Evolutionary conservation across 2,797 vertebrate genomes (phyloP).

Genomic region (Euthynnus affinis): DNA sequence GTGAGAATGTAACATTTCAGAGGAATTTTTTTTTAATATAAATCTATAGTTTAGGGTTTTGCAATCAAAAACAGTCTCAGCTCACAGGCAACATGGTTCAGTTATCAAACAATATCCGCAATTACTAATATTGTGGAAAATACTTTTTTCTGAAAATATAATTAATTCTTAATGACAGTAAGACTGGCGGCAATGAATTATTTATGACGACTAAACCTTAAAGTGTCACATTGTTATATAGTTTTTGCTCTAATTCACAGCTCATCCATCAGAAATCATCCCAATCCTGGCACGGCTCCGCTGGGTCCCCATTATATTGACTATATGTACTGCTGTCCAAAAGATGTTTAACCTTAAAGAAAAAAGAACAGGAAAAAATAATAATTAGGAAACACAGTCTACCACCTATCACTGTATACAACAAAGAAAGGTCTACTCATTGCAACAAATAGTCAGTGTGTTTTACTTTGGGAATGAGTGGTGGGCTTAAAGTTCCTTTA

Average conservation of each 20-base stretch:
- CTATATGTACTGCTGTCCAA: slow-evolving; percentile 60
- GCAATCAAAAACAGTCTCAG: slow-evolving; percentile 47
- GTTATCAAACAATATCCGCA: slow-evolving; percentile 42
- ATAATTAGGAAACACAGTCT: background rate
- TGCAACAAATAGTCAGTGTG: background rate
- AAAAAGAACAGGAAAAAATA: background rate
- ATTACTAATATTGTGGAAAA: slow-evolving; percentile 28
- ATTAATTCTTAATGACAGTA: slow-evolving; percentile 27
- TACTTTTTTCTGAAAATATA: slow-evolving; percentile 40
- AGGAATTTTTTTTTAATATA: slow-evolving; percentile 8
- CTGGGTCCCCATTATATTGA: slow-evolving; percentile 64
- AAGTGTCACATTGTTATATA: background rate
- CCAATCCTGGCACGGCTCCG: slow-evolving; percentile 77
- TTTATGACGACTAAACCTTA: slow-evolving; percentile 36
- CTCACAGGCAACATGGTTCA: slow-evolving; percentile 29
- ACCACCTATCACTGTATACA: background rate
- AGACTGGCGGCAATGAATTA: slow-evolving; percentile 20
- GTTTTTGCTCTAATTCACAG: background rate
- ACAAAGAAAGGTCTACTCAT: background rate
- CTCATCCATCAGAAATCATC: slow-evolving; percentile 82
- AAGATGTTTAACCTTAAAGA: slow-evolving; percentile 64
- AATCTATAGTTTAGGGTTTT: slow-evolving; percentile 27
- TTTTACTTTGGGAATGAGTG: slow-evolving; percentile 83
- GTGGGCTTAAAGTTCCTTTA: slow-evolving; percentile 77
- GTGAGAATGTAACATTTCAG: background rate